Evolutionary conservation across 2,113 vertebrate genomes (phyloP).

Genomic region (Pomatorhinus ruficollis): DNA sequence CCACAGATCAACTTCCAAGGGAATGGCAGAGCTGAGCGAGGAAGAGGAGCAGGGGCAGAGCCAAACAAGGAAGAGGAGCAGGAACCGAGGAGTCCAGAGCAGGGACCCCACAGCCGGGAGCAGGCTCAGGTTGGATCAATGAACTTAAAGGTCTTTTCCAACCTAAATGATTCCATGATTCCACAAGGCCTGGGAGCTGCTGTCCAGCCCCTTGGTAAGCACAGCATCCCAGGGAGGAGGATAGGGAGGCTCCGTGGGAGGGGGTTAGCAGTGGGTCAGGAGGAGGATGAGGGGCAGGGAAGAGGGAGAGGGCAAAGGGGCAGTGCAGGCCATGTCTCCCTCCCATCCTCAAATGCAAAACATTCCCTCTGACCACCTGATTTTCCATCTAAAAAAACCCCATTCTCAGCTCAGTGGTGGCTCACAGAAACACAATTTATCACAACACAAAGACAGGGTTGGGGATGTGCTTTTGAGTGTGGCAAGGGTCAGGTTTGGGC

Average conservation of each 20-base stretch:
- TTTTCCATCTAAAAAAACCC: constrained; percentile 5
- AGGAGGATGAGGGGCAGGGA: neutral
- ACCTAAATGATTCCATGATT: neutral
- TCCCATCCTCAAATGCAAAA: neutral
- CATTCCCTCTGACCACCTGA: constrained; percentile 1
- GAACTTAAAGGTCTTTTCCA: neutral
- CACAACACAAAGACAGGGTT: neutral
- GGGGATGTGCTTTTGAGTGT: neutral
- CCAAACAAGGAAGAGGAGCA: neutral
- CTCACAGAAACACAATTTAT: neutral
- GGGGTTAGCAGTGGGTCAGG: neutral
- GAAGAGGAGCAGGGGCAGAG: neutral
- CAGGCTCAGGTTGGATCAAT: neutral
- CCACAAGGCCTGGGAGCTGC: neutral
- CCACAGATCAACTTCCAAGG: neutral
- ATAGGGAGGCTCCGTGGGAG: neutral
- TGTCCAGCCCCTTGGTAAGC: neutral
- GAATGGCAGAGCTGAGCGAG: neutral
- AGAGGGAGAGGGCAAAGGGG: neutral
- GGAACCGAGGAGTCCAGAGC: neutral
- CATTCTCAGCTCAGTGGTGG: rapidly evolving
- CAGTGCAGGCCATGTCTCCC: rapidly evolving
- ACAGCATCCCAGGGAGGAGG: neutral
- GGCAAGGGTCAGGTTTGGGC: neutral
- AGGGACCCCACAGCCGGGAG: rapidly evolving